These are phyloP conservation scores for Diplolepis rosae DNA, from an alignment of 2,888 invertebrate species.

Conservation along the genomic window DNA sequence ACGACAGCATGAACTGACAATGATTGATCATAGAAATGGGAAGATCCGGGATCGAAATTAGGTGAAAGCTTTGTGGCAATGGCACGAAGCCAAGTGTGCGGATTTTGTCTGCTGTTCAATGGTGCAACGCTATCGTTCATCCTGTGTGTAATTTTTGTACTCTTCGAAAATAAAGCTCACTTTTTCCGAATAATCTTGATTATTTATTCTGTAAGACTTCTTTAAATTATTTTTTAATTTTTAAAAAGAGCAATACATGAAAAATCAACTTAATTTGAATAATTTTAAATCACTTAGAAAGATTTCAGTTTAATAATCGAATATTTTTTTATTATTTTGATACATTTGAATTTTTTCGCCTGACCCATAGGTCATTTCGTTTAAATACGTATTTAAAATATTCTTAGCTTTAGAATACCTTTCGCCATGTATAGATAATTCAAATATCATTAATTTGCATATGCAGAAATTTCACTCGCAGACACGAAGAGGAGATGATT, in stretches of 20 bases:
- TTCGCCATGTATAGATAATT: too few relatives aligned
- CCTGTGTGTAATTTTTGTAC: conserved; percentile 57
- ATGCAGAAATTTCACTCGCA: conserved; percentile 1
- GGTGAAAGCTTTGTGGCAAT: conserved; percentile 50
- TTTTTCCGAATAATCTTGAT: conserved; percentile 17
- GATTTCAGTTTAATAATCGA: conserved; percentile 3
- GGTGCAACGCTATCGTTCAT: conserved; percentile 40
- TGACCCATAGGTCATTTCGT: conserved; percentile 32
- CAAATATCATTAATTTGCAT: neutral
- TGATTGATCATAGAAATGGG: conserved; percentile 58
- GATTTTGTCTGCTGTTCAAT: conserved; percentile 45
- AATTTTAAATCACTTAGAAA: neutral
- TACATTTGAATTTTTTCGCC: conserved; percentile 50
- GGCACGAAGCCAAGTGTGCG: conserved; percentile 40
- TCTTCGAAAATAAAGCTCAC: conserved; percentile 58
- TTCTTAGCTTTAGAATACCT: conserved; percentile 42
- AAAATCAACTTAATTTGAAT: neutral
- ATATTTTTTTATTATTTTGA: conserved; percentile 43
- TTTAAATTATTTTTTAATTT: neutral
- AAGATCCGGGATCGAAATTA: conserved; percentile 47
- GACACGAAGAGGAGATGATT: conserved; percentile 9
- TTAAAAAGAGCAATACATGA: neutral
- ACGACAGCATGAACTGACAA: conserved; percentile 62
- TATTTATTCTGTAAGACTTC: neutral
- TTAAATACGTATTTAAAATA: conserved; percentile 62